Evolutionary conservation across 1,140 invertebrate species (phyloP), one percentile per base, ranked within the genome.

Genomic region (Heliothis virescens): DNA sequence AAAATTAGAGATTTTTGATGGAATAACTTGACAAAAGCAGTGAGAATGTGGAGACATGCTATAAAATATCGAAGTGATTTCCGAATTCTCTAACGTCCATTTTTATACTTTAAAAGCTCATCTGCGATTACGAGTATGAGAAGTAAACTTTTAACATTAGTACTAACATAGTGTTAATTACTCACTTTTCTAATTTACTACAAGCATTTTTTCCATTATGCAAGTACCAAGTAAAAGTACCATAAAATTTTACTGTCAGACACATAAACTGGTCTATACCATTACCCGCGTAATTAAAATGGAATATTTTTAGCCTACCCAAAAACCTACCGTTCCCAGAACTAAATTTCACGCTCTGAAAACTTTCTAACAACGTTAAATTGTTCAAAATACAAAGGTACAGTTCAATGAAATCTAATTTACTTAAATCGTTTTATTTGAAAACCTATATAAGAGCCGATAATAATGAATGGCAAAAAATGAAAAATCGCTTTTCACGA

Each of bases 401-500:
- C 11, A 41, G 21, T 50, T 63, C 50, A 53, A 76, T 65, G 41
- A 76, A 60, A 29, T 53, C 16, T 76, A 65, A 63, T 67, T 16
- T 57, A 57, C 63, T 69, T 16, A 78, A 57, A 47, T 55, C 26
- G 60, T 41, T 47, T 78, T 78, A 78, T 57, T 69, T 76, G 60
- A 67, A 18, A 57, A 55, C 11, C 26, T 16, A 15, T 18, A 50
- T 80, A 62, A 55, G 76, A 78, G 29, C 21, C 63, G 79, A 86
- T 83, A 85, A 83, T 82, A 85, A 69, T 82, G 82, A 81, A 86
- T 79, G 74, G 77, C 73, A 81, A 85, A 89, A 87, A 90, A 89
- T 88, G 83, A 92, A 89, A 89, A 90, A 91, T 87, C 84, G 83
- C 81, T 87, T 88, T 87, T 89, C 89, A 85, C 83, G 82, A 83